Conservation (phyloP, 2,797 vertebrate species). For the Hippocampus kuda region DNA sequence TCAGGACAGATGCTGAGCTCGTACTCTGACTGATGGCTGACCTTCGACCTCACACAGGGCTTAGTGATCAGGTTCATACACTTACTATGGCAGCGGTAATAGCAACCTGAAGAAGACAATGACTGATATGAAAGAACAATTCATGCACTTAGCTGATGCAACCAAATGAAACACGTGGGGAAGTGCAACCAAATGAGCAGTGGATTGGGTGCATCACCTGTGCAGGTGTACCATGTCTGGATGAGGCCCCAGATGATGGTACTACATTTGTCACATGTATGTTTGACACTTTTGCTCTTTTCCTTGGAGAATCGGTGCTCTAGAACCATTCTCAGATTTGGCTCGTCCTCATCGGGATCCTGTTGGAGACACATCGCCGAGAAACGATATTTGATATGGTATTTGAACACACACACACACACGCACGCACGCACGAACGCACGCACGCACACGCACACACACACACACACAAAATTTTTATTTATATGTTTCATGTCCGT, state of each 20-base stretch:
- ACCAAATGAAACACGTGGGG: neutral
- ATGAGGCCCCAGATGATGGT: slow-evolving; percentile 95
- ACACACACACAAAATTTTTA: no score
- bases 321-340: slow-evolving; percentile 79
- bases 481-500: no score
- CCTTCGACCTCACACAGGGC: slow-evolving; percentile 88
- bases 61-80: slow-evolving; percentile 90
- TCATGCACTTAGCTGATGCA: neutral
- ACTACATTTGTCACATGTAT: slow-evolving; percentile 92
- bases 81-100: slow-evolving; percentile 94
- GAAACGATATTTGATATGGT: neutral
- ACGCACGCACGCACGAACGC: neutral
- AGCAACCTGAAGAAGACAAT: slow-evolving; percentile 72
- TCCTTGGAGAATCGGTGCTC: slow-evolving; percentile 96
- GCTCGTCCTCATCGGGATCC: slow-evolving; percentile 92
- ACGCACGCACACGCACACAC: no score
- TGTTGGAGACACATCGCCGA: slow-evolving; percentile 35
- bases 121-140: neutral
- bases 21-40: slow-evolving; percentile 93
- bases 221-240: slow-evolving; percentile 98
- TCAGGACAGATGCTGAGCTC: slow-evolving; percentile 95
- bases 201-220: slow-evolving; percentile 66
- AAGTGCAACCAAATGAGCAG: neutral
- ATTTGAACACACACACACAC: neutral
- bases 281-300: slow-evolving; percentile 96